phyloP scores from a whole-genome alignment of 2,797 vertebrate species.

The Ptychobarbus kaznakovi region DNA sequence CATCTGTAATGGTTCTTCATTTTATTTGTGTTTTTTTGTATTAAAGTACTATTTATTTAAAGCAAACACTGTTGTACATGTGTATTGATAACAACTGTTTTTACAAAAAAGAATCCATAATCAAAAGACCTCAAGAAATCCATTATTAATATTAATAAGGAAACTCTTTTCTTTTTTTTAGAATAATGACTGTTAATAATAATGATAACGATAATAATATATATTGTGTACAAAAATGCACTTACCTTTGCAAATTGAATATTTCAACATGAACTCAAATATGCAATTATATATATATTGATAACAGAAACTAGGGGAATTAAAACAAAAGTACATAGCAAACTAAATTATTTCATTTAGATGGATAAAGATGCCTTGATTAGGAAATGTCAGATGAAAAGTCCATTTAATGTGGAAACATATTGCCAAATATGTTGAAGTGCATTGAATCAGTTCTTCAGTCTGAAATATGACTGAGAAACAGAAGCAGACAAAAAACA shows the following conservation, averaged over 20 bases:
- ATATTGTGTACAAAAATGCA: not conserved
- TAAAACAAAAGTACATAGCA: not conserved
- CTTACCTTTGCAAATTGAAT: not conserved
- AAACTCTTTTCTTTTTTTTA: not conserved
- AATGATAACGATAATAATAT: no score
- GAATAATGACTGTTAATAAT: not conserved
- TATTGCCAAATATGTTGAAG: not conserved
- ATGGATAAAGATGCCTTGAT: not conserved
- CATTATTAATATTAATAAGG: no score
- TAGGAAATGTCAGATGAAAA: not conserved
- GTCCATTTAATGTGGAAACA: not conserved
- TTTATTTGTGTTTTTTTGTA: not conserved
- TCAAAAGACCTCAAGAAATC: not conserved
- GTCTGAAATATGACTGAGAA: not conserved
- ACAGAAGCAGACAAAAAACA: not conserved
- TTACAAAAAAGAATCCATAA: not conserved
- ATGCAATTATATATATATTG: not conserved
- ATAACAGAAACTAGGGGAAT: not conserved
- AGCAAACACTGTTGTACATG: not conserved
- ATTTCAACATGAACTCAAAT: not conserved
- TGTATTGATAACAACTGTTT: not conserved
- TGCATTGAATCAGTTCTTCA: not conserved
- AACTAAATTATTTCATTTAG: not conserved
- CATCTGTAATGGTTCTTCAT: not conserved
- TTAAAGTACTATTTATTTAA: slow-evolving; percentile 39